phyloP scores from a whole-genome alignment of 2,113 vertebrate genomes.

The Cricetomys ansorgei region DNA sequence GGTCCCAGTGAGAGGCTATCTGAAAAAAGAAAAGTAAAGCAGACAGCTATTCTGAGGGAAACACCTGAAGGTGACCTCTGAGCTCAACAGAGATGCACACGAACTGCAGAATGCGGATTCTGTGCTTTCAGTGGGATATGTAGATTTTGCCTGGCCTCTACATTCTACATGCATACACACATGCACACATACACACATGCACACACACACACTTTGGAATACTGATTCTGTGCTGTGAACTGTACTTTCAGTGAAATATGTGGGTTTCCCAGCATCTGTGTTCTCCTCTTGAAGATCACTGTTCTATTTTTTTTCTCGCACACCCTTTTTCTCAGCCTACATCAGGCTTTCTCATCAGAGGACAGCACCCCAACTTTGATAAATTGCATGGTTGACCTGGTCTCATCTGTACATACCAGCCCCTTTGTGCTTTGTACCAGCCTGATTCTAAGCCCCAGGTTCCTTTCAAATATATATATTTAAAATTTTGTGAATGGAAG shows the following conservation, averaged over 20 bases:
- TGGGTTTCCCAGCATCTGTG: neutral
- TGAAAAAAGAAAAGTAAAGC: neutral
- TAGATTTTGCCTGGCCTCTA: neutral
- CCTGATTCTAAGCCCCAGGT: neutral
- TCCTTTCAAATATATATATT: too few species aligned
- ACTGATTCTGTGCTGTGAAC: neutral
- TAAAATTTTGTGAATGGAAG: neutral
- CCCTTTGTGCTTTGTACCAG: too few species aligned
- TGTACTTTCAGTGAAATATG: neutral
- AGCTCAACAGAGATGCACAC: neutral
- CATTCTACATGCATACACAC: neutral
- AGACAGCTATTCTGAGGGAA: neutral
- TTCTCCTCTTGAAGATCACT: neutral
- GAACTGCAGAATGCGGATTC: neutral
- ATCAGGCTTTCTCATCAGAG: neutral
- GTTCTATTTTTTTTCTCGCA: neutral
- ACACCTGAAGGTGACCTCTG: neutral
- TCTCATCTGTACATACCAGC: neutral
- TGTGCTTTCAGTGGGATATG: neutral
- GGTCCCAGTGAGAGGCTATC: neutral
- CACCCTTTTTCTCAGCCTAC: neutral
- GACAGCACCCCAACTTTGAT: neutral
- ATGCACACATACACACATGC: neutral
- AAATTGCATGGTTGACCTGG: neutral
- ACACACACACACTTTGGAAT: neutral